phyloP scores from a whole-genome alignment of 2,888 invertebrate species.

The Xestobium rufovillosum region DNA sequence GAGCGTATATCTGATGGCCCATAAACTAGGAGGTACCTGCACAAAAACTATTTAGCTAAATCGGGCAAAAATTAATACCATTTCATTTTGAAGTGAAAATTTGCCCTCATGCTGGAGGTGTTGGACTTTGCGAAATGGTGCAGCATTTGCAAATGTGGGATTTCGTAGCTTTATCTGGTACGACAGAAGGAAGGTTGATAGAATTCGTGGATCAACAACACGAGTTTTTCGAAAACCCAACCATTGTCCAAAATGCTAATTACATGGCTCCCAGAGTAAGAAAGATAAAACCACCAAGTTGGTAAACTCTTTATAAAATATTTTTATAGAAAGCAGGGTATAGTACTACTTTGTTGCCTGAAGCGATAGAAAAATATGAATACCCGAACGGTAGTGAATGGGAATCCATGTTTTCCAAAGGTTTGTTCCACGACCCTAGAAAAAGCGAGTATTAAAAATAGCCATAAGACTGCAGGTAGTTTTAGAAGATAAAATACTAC shows the following conservation, averaged over 20 bases:
- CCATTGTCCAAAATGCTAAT: conserved; percentile 58
- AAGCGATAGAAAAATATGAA: conserved; percentile 58
- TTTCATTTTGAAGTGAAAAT: conserved; percentile 71
- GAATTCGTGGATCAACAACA: conserved; percentile 89
- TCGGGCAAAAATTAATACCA: no score
- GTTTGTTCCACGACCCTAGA: conserved; percentile 49
- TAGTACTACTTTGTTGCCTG: conserved; percentile 68
- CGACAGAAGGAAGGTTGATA: conserved; percentile 63
- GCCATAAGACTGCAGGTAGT: no score
- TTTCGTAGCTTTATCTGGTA: conserved; percentile 64
- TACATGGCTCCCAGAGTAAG: conserved; percentile 70
- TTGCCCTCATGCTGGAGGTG: conserved; percentile 90
- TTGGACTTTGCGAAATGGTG: conserved; percentile 89
- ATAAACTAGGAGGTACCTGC: conserved; percentile 64
- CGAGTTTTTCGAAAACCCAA: conserved; percentile 76
- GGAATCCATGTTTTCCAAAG: conserved; percentile 58
- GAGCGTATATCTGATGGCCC: conserved; percentile 82
- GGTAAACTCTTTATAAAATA: no score
- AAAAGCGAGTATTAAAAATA: conserved; percentile 28
- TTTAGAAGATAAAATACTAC: no score
- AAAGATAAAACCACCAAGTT: conserved; percentile 11
- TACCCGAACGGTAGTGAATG: conserved; percentile 77
- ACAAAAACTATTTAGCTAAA: no score
- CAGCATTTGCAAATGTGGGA: conserved; percentile 90
- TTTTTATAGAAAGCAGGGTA: conserved; percentile 64